A percentile compares a stretch with the other conserved stretches of the same genome.
Conservation (phyloP, 35 echinoderm and acorn worm genomes). For the Hemicentrotus pulcherrimus region DNA sequence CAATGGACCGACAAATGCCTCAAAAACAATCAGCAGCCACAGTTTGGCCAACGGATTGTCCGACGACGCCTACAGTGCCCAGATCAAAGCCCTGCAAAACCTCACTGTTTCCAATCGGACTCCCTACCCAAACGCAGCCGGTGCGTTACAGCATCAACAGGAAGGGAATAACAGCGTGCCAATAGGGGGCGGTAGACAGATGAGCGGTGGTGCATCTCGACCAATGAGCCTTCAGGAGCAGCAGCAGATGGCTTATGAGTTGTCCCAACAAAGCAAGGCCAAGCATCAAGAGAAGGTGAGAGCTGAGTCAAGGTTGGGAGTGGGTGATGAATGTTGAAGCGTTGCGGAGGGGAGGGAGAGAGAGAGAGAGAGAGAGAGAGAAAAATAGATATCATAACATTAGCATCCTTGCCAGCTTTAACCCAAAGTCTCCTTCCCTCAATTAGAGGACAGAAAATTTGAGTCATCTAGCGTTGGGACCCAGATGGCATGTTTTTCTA, state of each 20-base stretch:
- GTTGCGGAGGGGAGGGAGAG: background rate
- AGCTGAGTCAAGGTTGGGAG: constrained; percentile 4
- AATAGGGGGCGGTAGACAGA: constrained; percentile 37
- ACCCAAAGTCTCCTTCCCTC: background rate
- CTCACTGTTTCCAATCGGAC: constrained; percentile 52
- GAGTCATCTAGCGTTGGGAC: background rate
- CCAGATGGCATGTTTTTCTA: background rate
- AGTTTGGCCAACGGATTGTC: constrained; percentile 7
- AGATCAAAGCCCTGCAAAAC: constrained; percentile 45
- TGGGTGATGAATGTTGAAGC: constrained; percentile 17
- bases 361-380: too few species aligned
- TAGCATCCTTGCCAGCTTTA: background rate
- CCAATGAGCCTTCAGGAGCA: constrained; percentile 89
- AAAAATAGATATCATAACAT: too few species aligned
- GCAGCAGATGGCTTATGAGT: constrained; percentile 90
- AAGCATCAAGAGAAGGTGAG: constrained; percentile 96
- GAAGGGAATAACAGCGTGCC: constrained; percentile 29
- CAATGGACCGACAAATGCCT: constrained; percentile 28
- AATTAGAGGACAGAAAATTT: background rate
- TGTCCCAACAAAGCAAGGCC: constrained; percentile 85
- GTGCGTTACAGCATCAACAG: constrained; percentile 69
- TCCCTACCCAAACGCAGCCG: constrained; percentile 67
- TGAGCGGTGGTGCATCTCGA: constrained; percentile 35
- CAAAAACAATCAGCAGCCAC: background rate
- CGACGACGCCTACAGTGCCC: constrained; percentile 26